Conservation (phyloP, 2,797 vertebrate genomes). For the Chelon auratus region DNA sequence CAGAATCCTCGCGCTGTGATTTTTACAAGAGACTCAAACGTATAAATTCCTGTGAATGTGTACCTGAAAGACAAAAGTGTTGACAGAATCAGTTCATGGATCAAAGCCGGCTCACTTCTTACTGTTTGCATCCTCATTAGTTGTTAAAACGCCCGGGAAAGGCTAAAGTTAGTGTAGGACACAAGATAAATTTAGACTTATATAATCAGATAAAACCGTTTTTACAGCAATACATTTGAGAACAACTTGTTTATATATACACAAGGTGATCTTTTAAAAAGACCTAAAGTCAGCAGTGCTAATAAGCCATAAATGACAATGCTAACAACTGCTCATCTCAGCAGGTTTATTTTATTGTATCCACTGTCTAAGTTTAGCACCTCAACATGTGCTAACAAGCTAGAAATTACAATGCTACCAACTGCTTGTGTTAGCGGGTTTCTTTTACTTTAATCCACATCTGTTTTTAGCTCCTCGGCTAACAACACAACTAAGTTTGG, state of each 20-base stretch:
- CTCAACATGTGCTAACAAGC: too few species aligned
- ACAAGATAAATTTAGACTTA: constrained; percentile 12
- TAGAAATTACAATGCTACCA: too few species aligned
- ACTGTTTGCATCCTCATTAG: constrained; percentile 1
- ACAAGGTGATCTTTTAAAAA: too few species aligned
- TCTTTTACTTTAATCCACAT: too few species aligned
- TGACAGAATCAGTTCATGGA: constrained; percentile 62
- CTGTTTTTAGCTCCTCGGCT: too few species aligned
- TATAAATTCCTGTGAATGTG: constrained; percentile 99
- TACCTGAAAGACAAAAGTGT: constrained; percentile 86
- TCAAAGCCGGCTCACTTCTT: constrained; percentile 39
- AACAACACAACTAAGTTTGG: too few species aligned
- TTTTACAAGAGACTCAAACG: constrained; percentile 98
- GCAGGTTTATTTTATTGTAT: too few species aligned
- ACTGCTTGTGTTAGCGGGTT: too few species aligned
- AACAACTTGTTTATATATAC: neutral
- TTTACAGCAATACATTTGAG: neutral
- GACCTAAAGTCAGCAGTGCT: too few species aligned
- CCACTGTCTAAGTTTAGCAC: too few species aligned
- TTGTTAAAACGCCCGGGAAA: constrained; percentile 23
- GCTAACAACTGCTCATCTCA: too few species aligned
- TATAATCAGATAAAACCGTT: constrained; percentile 2
- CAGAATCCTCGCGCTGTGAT: constrained; percentile 99
- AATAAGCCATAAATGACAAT: too few species aligned
- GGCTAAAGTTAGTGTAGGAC: neutral